These are phyloP conservation scores for Aphelinus atriplicis DNA, from an alignment of 1,140 invertebrate species.

Conservation along the genomic window DNA sequence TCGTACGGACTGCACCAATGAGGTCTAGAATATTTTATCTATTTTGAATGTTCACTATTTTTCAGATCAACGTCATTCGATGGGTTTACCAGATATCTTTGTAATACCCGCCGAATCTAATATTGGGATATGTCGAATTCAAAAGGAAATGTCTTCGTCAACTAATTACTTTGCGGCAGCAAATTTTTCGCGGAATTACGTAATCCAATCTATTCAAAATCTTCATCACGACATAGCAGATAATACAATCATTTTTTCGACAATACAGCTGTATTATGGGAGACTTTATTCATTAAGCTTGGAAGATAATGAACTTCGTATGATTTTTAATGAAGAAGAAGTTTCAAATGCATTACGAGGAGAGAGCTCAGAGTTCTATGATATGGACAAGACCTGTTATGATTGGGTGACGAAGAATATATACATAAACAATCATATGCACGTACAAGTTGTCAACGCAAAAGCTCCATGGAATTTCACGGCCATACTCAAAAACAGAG, in stretches of 20 bases:
- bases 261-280: not conserved
- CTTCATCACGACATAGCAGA: not conserved
- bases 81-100: too few relatives aligned
- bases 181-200: not conserved
- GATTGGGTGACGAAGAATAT: constrained; percentile 1
- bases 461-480: not conserved
- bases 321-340: constrained; percentile 2
- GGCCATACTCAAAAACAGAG: not conserved
- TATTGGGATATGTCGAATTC: constrained; percentile 5
- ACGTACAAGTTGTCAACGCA: not conserved
- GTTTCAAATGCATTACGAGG: not conserved
- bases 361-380: not conserved
- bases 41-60: too few relatives aligned
- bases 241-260: not conserved
- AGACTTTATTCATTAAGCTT: not conserved
- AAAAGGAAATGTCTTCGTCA: not conserved
- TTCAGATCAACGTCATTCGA: too few relatives aligned
- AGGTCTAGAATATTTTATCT: too few relatives aligned
- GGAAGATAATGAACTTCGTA: not conserved
- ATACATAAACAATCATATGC: not conserved
- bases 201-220: not conserved
- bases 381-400: not conserved
- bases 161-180: not conserved
- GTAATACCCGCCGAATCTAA: too few relatives aligned
- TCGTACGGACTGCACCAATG: too few relatives aligned